These are phyloP conservation scores for Cynopterus sphinx DNA, from an alignment of 2,797 vertebrate genomes.

Conservation along the genomic window DNA sequence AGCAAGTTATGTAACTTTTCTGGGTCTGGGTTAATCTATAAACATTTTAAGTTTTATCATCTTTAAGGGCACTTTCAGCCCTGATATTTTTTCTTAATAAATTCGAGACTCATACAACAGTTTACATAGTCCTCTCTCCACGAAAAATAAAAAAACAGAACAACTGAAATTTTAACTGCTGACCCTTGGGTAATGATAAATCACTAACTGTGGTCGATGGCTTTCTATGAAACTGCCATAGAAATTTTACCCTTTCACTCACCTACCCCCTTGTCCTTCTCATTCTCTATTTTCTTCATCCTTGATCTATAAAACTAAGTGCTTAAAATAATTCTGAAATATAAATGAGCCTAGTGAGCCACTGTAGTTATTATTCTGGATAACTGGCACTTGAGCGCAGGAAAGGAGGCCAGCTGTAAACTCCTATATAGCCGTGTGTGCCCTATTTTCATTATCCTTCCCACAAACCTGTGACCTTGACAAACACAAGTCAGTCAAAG, in stretches of 20 bases:
- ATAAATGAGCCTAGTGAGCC: background rate
- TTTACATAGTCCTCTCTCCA: background rate
- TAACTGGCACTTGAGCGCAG: background rate
- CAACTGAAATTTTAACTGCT: background rate
- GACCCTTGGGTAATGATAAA: background rate
- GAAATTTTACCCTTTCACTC: background rate
- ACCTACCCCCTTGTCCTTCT: background rate
- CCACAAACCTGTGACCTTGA: background rate
- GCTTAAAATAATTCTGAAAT: background rate
- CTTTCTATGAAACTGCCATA: background rate
- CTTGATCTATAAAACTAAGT: background rate
- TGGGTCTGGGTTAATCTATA: background rate
- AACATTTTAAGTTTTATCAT: background rate
- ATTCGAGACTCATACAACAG: background rate
- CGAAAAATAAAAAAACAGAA: slow-evolving; percentile 11
- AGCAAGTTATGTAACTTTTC: background rate
- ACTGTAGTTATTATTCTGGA: background rate
- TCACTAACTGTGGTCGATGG: background rate
- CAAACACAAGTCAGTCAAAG: background rate
- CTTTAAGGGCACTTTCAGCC: background rate
- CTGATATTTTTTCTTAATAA: slow-evolving; percentile 22
- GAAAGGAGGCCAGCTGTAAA: background rate
- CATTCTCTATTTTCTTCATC: slow-evolving; percentile 24
- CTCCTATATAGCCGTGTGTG: background rate
- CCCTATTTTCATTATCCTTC: background rate